phyloP scores from a whole-genome alignment of 2,113 vertebrate genomes.

The Donacobius atricapilla region DNA sequence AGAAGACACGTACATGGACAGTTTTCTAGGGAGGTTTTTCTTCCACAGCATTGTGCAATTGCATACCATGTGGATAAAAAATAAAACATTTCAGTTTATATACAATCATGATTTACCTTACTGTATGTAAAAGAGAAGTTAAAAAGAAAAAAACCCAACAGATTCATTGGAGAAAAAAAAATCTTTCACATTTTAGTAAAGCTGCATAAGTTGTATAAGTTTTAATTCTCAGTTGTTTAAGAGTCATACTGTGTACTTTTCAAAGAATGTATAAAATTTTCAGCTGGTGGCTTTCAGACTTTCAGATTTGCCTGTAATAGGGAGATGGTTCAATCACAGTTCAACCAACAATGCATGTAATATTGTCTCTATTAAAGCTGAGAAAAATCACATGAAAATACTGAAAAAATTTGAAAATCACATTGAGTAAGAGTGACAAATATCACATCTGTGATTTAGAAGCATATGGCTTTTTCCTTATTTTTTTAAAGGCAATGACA shows the following conservation, averaged over 20 bases:
- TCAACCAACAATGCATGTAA: neutral
- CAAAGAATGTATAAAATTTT: neutral
- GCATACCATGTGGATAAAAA: neutral
- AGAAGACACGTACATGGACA: neutral
- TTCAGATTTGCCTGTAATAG: neutral
- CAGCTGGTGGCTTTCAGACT: neutral
- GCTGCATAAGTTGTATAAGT: neutral
- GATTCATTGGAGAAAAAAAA: neutral
- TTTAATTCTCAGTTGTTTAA: neutral
- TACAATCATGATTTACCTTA: neutral
- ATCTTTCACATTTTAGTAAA: neutral
- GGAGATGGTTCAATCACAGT: neutral
- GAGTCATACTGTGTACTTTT: neutral
- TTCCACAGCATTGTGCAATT: neutral
- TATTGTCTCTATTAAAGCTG: neutral
- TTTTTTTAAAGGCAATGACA: neutral
- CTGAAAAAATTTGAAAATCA: neutral
- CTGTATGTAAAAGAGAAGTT: neutral
- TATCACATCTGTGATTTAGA: neutral
- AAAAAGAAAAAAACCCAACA: no score
- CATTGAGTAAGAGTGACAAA: neutral
- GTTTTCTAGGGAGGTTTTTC: neutral
- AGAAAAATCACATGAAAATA: conserved; percentile 17
- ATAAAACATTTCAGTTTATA: neutral
- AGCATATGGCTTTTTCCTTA: neutral